Conservation (phyloP, 2,113 vertebrate species). For the Nematolebias whitei region DNA sequence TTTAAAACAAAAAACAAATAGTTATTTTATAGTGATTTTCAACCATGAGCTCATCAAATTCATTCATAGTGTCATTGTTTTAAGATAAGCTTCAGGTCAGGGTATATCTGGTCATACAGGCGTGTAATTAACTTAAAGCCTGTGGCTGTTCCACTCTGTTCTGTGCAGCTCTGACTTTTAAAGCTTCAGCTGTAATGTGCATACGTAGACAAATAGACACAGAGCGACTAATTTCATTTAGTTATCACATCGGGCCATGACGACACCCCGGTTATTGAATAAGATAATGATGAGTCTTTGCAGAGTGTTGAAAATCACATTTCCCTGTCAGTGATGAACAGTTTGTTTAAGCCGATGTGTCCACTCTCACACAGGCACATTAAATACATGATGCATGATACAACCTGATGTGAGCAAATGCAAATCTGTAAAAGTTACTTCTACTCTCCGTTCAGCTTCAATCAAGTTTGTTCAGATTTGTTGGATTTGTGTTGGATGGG, state of each 20-base stretch:
- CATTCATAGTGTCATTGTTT: no score
- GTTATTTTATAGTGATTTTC: no score
- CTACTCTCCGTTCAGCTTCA: slow-evolving; percentile 40
- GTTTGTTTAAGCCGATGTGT: slow-evolving; percentile 29
- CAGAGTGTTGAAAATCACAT: slow-evolving; percentile 73
- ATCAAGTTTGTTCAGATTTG: slow-evolving; percentile 53
- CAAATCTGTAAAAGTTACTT: slow-evolving; percentile 30
- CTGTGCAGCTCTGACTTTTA: slow-evolving; percentile 36
- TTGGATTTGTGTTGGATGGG: slow-evolving; percentile 52
- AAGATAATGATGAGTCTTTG: slow-evolving; percentile 61
- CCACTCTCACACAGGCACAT: no score
- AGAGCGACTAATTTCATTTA: slow-evolving; percentile 47
- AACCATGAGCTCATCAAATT: slow-evolving; percentile 10
- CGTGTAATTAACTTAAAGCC: slow-evolving; percentile 79
- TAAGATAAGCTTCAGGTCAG: no score
- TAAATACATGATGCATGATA: no score
- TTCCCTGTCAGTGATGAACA: slow-evolving; percentile 71
- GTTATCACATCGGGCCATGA: slow-evolving; percentile 49
- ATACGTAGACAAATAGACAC: slow-evolving; percentile 9
- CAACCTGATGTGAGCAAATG: slow-evolving; percentile 27
- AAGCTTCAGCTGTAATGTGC: background rate
- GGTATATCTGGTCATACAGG: slow-evolving; percentile 47
- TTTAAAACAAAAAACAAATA: no score
- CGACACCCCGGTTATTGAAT: slow-evolving; percentile 65
- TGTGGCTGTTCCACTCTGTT: slow-evolving; percentile 58